phyloP scores from a whole-genome alignment of 2,797 vertebrate genomes.

The Tolypeutes matacus region DNA sequence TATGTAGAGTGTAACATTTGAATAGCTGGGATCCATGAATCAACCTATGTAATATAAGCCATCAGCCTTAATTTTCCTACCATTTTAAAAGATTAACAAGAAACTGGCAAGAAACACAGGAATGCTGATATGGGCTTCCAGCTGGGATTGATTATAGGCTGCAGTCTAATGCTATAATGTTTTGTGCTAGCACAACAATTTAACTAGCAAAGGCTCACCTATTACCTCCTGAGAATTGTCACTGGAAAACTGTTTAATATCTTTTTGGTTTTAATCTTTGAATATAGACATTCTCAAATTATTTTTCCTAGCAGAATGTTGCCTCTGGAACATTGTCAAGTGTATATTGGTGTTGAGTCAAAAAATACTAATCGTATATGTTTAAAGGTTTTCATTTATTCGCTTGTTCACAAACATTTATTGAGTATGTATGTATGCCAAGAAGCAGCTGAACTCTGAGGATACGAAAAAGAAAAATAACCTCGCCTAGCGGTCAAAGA shows the following conservation, averaged over 20 bases:
- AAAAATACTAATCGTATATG: not conserved
- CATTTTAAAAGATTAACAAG: slow-evolving; percentile 84
- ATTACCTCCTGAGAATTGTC: slow-evolving; percentile 64
- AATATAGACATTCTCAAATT: slow-evolving; percentile 74
- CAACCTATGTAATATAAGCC: slow-evolving; percentile 81
- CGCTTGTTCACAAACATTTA: not conserved
- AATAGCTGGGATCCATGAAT: slow-evolving; percentile 84
- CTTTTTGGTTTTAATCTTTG: slow-evolving; percentile 81
- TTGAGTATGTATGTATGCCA: not conserved
- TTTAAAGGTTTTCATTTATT: not conserved
- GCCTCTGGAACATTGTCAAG: not conserved
- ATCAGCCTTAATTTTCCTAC: slow-evolving; percentile 78
- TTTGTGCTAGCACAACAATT: slow-evolving; percentile 78
- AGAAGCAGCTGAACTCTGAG: not conserved
- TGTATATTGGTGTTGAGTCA: not conserved
- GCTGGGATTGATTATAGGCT: slow-evolving; percentile 82
- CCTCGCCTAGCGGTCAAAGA: not conserved
- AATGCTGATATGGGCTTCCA: slow-evolving; percentile 80
- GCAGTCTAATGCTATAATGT: slow-evolving; percentile 68
- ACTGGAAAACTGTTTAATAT: slow-evolving; percentile 75
- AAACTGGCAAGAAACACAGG: slow-evolving; percentile 81
- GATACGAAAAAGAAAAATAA: not conserved
- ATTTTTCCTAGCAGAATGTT: slow-evolving; percentile 49
- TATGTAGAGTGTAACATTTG: slow-evolving; percentile 80
- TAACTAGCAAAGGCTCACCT: slow-evolving; percentile 76